phyloP scores from a whole-genome alignment of 2,888 invertebrate genomes.

The Sarcophaga caerulescens region DNA sequence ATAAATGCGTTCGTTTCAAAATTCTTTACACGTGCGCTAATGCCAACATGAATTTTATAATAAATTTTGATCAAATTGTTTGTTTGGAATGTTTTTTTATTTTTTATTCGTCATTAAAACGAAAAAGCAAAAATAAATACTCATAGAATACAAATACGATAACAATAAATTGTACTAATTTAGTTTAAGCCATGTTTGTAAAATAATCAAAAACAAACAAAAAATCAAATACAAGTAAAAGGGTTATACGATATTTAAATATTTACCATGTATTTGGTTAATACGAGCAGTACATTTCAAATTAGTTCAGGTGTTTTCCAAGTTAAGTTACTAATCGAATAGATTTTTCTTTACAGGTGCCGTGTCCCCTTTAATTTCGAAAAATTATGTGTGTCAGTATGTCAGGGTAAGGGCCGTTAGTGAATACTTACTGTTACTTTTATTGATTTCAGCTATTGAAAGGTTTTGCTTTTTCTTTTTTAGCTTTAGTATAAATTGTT shows the following conservation, averaged over 20 bases:
- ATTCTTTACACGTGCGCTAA: slow-evolving; percentile 57
- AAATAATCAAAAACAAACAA: not conserved
- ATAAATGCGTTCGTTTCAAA: slow-evolving; percentile 24
- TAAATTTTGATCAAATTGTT: too few species aligned
- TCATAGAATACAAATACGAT: too few species aligned
- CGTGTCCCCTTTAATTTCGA: slow-evolving; percentile 15
- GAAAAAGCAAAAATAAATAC: not conserved
- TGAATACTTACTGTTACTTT: slow-evolving; percentile 19
- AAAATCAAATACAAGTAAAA: not conserved
- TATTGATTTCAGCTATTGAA: not conserved
- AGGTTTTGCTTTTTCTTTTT: slow-evolving; percentile 3
- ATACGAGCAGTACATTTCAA: not conserved
- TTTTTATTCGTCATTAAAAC: not conserved
- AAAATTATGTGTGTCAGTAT: slow-evolving; percentile 45
- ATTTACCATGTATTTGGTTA: not conserved
- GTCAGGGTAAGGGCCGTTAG: slow-evolving; percentile 44
- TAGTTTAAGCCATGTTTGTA: not conserved
- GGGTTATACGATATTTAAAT: not conserved
- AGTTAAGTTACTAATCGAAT: not conserved
- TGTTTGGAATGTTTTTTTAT: not conserved
- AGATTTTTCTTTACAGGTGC: not conserved
- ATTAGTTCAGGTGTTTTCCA: slow-evolving; percentile 1
- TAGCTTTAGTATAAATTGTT: not conserved
- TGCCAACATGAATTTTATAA: slow-evolving; percentile 55
- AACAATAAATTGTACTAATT: too few species aligned